Evolutionary conservation across 1,140 invertebrate species (phyloP), one percentile per base, ranked within the genome.

Genomic region (Nylanderia fulva): DNA sequence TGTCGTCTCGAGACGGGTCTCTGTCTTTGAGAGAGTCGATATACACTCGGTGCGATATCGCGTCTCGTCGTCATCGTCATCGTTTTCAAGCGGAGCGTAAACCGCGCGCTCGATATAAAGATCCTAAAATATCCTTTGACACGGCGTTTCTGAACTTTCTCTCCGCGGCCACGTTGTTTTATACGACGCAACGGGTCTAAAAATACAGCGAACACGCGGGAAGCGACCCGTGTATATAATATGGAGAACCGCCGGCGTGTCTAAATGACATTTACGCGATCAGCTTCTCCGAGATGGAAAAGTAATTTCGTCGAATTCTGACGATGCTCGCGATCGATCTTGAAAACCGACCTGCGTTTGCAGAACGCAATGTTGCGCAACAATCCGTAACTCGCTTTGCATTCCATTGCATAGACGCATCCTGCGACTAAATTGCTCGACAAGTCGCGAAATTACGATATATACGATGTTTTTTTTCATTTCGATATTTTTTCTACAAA

Each of bases 61-160:
- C n/a, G 64, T 66, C 56, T 27, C 24, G 18, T 42, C 56, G 21
- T 33, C 64, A 52, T 39, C 45, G 48, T n/a, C 71, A 29, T 76
- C 39, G 42, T 75, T 64, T 76, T 39, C 52, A 60, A 82, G 36
- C 64, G 52, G 24, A 80, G 77, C 52, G 77, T 72, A 72, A 82
- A 74, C 21, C 33, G 63, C 36, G 54, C 58, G 77, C 63, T 8
- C 48, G 56, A 11, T 75, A 27, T 83, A 76, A 77, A 36, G 72
- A 79, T 79, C 63, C 64, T 36, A 82, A 69, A 71, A 83, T 71
- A 80, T 82, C 77, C 77, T 48, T 72, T 71, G 79, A 80, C 77
- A 82, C 15, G 77, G 66, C 66, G 56, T 52, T 82, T 72, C 66
- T 82, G 66, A 82, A 72, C 66, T 82, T 82, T 82, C 64, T 45